Evolutionary conservation across 2,888 invertebrate species (phyloP).

Genomic region (Ligdia adustata): DNA sequence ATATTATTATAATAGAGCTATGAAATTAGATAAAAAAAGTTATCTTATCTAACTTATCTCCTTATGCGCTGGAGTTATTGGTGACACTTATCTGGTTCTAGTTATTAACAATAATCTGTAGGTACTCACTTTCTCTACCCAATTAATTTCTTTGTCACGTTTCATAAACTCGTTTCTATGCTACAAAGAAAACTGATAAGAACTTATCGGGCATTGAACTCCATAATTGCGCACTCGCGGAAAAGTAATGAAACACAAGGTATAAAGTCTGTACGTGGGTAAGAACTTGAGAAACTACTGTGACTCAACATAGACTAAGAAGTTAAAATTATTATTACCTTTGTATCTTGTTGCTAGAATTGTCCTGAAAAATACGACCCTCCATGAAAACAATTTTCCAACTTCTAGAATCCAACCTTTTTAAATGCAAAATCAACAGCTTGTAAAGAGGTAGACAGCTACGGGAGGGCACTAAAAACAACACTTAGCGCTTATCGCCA

Average conservation of each 20-base stretch:
- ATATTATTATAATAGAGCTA: no score
- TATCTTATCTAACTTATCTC: no score
- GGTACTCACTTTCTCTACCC: conserved; percentile 37
- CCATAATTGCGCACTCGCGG: conserved; percentile 56
- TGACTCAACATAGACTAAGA: not conserved
- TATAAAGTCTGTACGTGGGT: not conserved
- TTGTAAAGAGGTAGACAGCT: conserved; percentile 46
- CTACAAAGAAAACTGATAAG: conserved; percentile 74
- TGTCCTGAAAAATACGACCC: no score
- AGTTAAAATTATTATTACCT: no score
- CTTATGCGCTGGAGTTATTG: no score
- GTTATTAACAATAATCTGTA: no score
- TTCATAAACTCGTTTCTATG: conserved; percentile 52
- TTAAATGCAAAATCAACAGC: conserved; percentile 40
- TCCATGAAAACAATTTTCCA: no score
- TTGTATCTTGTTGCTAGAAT: no score
- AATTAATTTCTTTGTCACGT: conserved; percentile 62
- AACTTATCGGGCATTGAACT: conserved; percentile 73
- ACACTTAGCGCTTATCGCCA: conserved; percentile 66
- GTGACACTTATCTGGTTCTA: no score
- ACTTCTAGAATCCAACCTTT: no score
- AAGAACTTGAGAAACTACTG: not conserved
- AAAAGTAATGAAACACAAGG: conserved; percentile 19
- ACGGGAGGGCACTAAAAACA: conserved; percentile 53
- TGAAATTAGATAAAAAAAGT: no score